These are phyloP conservation scores for Ips typographus DNA, from an alignment of 1,140 invertebrate species.

Conservation along the genomic window DNA sequence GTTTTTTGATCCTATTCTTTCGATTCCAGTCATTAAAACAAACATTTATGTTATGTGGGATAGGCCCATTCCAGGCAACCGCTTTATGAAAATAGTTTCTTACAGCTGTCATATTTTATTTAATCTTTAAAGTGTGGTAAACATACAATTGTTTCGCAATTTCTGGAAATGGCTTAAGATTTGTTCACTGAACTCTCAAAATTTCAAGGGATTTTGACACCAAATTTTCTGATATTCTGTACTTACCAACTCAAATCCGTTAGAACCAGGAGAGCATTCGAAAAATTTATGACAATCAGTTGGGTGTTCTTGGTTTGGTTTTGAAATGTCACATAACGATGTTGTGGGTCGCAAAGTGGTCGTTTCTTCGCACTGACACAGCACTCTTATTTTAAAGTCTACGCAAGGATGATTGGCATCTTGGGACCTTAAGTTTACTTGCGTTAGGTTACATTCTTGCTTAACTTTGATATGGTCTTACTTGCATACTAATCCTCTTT, in stretches of 20 bases:
- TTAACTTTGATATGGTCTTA: not conserved
- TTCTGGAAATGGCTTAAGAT: too few species aligned
- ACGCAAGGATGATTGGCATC: constrained; percentile 55
- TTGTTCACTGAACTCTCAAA: too few species aligned
- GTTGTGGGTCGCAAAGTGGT: not conserved
- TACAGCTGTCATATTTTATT: too few species aligned
- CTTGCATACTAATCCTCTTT: constrained; percentile 68
- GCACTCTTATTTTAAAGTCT: constrained; percentile 74
- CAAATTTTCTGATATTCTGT: too few species aligned
- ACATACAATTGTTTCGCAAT: too few species aligned
- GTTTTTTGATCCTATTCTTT: too few species aligned
- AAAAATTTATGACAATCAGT: constrained; percentile 63
- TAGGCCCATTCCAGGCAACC: too few species aligned
- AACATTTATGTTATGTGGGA: too few species aligned
- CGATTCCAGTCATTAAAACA: too few species aligned
- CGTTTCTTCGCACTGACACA: constrained; percentile 62
- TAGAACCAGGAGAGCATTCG: constrained; percentile 55
- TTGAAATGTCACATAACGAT: constrained; percentile 49
- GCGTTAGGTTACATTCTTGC: not conserved
- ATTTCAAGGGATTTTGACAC: too few species aligned
- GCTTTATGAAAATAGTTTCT: too few species aligned
- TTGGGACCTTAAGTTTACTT: constrained; percentile 27
- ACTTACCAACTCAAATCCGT: constrained; percentile 47
- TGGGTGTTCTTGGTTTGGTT: constrained; percentile 55
- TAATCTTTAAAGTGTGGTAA: too few species aligned